Conservation (phyloP, 2,888 invertebrate genomes). For the Netelia inedita region DNA sequence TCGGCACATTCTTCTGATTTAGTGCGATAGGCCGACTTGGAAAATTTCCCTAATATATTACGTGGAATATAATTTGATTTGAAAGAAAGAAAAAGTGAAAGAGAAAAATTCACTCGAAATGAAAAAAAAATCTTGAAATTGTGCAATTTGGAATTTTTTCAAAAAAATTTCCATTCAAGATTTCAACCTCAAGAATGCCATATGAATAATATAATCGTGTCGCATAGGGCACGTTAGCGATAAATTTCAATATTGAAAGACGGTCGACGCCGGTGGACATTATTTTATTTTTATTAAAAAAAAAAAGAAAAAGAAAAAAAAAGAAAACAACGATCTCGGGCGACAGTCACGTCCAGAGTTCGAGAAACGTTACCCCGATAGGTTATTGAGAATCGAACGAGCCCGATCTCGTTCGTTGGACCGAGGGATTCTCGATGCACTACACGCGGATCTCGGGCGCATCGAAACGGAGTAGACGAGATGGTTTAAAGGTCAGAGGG, state of each 20-base stretch:
- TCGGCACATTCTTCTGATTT: neutral
- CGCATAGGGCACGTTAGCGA: neutral
- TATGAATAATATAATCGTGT: too few species aligned
- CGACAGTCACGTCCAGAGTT: neutral
- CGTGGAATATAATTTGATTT: neutral
- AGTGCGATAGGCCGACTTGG: neutral
- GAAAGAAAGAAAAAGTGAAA: neutral
- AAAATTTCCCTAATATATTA: conserved; percentile 1
- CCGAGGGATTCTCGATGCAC: conserved; percentile 1
- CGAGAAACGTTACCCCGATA: neutral
- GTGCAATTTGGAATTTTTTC: too few species aligned
- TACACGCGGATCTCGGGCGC: conserved; percentile 27
- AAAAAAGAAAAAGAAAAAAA: neutral
- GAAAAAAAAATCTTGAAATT: too few species aligned
- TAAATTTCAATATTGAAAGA: neutral
- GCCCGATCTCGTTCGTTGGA: conserved; percentile 20
- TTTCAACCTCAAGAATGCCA: too few species aligned
- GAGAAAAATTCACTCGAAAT: too few species aligned
- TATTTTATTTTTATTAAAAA: neutral
- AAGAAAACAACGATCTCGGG: neutral
- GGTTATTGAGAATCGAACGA: conserved; percentile 33
- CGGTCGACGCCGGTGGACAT: neutral
- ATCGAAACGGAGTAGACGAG: conserved; percentile 35
- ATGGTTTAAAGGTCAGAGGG: conserved; percentile 61
- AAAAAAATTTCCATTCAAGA: too few species aligned